A percentile compares a stretch with the other conserved stretches of the same genome.
Evolutionary conservation across 2,113 vertebrate species (phyloP).

Genomic region (Alectura lathami): DNA sequence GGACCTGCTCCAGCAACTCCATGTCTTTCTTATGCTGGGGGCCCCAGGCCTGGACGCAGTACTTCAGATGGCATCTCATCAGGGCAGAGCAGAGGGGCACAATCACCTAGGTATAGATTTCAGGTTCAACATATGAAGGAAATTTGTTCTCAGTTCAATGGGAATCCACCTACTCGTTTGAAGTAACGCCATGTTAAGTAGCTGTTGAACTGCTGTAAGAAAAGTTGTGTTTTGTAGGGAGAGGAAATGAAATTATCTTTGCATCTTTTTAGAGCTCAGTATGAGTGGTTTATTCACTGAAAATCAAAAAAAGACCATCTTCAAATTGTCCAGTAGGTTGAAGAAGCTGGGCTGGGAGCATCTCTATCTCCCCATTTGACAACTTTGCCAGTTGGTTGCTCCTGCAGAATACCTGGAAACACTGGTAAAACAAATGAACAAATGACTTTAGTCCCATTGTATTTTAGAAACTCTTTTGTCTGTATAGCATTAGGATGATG

Average conservation of each 20-base stretch:
- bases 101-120: background rate
- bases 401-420: background rate
- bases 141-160: background rate
- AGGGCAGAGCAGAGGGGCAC: too few relatives aligned
- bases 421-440: background rate
- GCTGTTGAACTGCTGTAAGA: background rate
- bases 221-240: background rate
- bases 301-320: background rate
- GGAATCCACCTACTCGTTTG: background rate
- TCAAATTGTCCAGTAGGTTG: background rate
- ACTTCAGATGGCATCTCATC: too few relatives aligned
- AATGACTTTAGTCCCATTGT: background rate
- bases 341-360: background rate
- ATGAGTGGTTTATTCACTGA: background rate
- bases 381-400: background rate
- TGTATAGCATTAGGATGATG: conserved; percentile 13
- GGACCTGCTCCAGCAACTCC: too few relatives aligned
- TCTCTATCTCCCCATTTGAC: background rate
- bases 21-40: too few relatives aligned
- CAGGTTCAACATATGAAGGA: background rate
- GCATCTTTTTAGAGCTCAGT: background rate
- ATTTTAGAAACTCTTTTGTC: conserved; percentile 13
- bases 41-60: too few relatives aligned
- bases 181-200: background rate
- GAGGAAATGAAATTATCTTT: background rate